A percentile compares a stretch with the other conserved stretches of the same genome.
Evolutionary conservation across 2,797 vertebrate genomes (phyloP).

Genomic region (Acrossocheilus wenchowensis): DNA sequence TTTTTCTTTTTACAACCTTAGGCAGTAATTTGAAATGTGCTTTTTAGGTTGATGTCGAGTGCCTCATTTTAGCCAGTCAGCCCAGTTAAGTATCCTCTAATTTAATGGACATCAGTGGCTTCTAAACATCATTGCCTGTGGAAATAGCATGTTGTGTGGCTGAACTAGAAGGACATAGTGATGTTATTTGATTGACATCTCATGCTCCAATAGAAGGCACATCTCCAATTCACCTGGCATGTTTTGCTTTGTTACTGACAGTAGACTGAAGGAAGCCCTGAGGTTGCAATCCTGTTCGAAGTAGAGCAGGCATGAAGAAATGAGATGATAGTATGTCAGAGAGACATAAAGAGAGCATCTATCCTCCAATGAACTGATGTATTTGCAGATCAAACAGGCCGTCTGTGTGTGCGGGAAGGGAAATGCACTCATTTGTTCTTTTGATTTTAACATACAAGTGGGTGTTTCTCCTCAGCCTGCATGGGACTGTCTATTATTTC

Average conservation of each 20-base stretch:
- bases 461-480: conserved; percentile 73
- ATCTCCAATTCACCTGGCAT: background rate
- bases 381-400: conserved; percentile 41
- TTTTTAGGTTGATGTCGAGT: background rate
- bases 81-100: conserved; percentile 8
- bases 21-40: conserved; percentile 19
- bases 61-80: background rate
- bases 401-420: conserved; percentile 52
- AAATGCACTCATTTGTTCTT: conserved; percentile 66
- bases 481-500: conserved; percentile 83
- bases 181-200: background rate
- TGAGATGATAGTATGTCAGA: background rate
- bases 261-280: background rate
- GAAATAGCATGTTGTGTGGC: conserved; percentile 61
- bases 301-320: background rate
- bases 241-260: too few relatives aligned
- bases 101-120: conserved; percentile 35
- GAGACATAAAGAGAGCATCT: background rate
- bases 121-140: conserved; percentile 52
- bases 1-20: background rate
- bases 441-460: conserved; percentile 68
- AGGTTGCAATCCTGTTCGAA: background rate
- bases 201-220: background rate
- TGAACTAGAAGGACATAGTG: background rate
- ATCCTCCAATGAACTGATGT: conserved; percentile 16